Evolutionary conservation across 2,113 vertebrate species (phyloP).

Genomic region (Ophthalmolycus amberensis): DNA sequence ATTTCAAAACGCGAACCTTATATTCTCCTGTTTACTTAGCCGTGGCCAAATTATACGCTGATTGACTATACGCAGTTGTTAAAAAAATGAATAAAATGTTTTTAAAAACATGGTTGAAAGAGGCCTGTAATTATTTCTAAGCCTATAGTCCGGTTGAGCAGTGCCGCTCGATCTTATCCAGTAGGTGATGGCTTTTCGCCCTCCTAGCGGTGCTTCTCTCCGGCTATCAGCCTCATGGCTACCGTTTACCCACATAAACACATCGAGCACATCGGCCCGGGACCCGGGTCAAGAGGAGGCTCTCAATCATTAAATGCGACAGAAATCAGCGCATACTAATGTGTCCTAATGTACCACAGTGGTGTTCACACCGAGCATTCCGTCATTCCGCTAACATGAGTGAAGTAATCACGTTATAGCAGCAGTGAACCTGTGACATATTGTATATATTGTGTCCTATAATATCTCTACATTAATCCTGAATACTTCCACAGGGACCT

Average conservation of each 20-base stretch:
- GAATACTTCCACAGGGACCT: conserved; percentile 11
- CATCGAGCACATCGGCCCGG: background rate
- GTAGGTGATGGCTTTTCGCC: conserved; percentile 7
- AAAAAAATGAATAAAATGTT: background rate
- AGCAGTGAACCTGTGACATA: background rate
- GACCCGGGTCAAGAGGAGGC: background rate
- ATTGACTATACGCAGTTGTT: background rate
- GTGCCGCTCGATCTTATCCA: conserved; percentile 3
- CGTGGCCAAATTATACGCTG: background rate
- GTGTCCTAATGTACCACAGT: background rate
- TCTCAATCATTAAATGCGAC: background rate
- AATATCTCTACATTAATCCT: background rate
- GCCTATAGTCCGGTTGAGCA: background rate
- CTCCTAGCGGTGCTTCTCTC: background rate
- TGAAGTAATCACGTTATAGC: background rate
- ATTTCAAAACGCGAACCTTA: background rate
- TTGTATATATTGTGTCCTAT: background rate
- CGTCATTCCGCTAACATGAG: too few species aligned
- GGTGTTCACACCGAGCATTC: background rate
- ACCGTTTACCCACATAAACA: background rate
- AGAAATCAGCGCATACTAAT: background rate
- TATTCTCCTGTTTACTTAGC: background rate
- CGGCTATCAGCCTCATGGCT: background rate
- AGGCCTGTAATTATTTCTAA: background rate
- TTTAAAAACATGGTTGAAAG: background rate